phyloP scores from a whole-genome alignment of 1,140 invertebrate genomes.

The Cylas formicarius region DNA sequence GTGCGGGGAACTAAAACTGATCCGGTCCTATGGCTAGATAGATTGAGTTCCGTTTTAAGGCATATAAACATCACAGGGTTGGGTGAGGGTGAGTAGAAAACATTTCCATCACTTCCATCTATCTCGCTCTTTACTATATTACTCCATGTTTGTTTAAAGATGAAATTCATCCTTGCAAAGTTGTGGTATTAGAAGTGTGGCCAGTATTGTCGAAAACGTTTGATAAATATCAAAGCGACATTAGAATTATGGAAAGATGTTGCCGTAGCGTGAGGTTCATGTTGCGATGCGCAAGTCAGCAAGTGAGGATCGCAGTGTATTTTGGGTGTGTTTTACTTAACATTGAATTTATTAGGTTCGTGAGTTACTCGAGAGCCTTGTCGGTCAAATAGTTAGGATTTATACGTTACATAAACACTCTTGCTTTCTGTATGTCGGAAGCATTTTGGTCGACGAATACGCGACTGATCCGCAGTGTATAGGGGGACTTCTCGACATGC shows the following conservation, averaged over 20 bases:
- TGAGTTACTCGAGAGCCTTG: conserved; percentile 68
- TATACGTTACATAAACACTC: conserved; percentile 82
- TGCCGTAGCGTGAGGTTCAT: conserved; percentile 86
- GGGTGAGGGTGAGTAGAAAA: conserved; percentile 23
- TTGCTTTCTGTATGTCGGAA: conserved; percentile 91
- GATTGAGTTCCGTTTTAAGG: conserved; percentile 83
- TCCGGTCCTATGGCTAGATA: conserved; percentile 89
- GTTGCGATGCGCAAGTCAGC: conserved; percentile 75
- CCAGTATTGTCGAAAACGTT: conserved; percentile 73
- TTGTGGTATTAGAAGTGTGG: conserved; percentile 79
- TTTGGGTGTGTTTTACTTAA: conserved; percentile 4
- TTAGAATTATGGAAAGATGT: conserved; percentile 82
- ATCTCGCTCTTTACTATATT: conserved; percentile 2
- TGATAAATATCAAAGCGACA: conserved; percentile 70
- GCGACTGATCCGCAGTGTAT: conserved; percentile 63
- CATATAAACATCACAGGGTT: conserved; percentile 45
- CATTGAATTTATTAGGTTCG: conserved; percentile 5
- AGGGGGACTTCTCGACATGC: conserved; percentile 72
- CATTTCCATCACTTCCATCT: background rate
- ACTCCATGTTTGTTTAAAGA: conserved; percentile 39
- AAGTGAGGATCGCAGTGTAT: conserved; percentile 41
- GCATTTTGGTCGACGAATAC: conserved; percentile 94
- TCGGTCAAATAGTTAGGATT: conserved; percentile 79
- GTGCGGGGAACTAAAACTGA: conserved; percentile 54
- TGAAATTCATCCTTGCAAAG: conserved; percentile 71